phyloP scores from a whole-genome alignment of 2,888 invertebrate genomes.

The Eilema griseolum region DNA sequence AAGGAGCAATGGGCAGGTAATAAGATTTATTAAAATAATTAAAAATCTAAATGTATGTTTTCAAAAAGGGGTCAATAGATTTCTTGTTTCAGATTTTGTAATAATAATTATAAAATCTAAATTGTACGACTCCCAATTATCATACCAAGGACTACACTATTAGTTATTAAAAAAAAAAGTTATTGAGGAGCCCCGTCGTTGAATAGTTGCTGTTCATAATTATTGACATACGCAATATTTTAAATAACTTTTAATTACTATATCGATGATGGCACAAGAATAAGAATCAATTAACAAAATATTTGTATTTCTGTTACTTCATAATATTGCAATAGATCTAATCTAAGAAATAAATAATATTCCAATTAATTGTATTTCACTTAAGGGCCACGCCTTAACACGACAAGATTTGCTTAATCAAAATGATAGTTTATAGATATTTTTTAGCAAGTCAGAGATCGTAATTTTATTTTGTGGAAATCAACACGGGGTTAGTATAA shows the following conservation, averaged over 20 bases:
- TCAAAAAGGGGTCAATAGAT: not conserved
- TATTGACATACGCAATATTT: not conserved
- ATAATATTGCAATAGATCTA: not conserved
- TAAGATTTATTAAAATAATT: no score
- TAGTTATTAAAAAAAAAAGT: not conserved
- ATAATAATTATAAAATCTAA: not conserved
- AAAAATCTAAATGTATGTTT: not conserved
- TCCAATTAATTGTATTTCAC: not conserved
- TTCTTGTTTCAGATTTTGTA: not conserved
- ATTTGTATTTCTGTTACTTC: not conserved
- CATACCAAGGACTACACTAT: not conserved
- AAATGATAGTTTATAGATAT: not conserved
- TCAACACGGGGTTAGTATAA: no score
- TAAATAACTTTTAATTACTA: not conserved
- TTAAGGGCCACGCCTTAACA: not conserved
- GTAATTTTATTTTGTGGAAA: no score
- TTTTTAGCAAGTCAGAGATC: no score
- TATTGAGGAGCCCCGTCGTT: not conserved
- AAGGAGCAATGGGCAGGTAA: no score
- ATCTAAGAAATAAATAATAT: not conserved
- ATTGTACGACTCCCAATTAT: not conserved
- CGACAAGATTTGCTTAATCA: not conserved
- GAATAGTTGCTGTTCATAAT: not conserved
- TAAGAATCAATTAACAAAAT: not conserved
- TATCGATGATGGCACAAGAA: conserved; percentile 1